A percentile compares a stretch with the other conserved stretches of the same genome.
Evolutionary conservation across 2,113 vertebrate genomes (phyloP).

Genomic region (Lepisosteus osseus): DNA sequence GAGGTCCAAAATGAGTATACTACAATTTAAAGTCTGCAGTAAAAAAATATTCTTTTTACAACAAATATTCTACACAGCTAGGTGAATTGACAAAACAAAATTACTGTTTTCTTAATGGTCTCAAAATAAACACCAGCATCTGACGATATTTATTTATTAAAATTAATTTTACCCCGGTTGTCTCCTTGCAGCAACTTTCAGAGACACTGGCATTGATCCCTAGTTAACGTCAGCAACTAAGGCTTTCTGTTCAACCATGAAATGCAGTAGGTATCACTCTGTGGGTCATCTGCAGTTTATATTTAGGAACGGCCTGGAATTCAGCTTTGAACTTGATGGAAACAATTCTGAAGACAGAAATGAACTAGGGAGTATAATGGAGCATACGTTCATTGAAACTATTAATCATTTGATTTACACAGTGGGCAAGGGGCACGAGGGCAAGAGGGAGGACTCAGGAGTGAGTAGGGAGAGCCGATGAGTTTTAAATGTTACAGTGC

Average conservation of each 20-base stretch:
- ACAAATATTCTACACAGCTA: too few relatives aligned
- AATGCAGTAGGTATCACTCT: slow-evolving; percentile 4
- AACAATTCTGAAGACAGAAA: slow-evolving; percentile 28
- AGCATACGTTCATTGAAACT: slow-evolving; percentile 23
- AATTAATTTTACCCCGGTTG: too few relatives aligned
- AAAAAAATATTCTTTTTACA: too few relatives aligned
- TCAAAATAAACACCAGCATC: too few relatives aligned
- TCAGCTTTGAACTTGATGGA: slow-evolving; percentile 32
- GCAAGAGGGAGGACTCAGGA: slow-evolving; percentile 23
- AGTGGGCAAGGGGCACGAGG: neutral
- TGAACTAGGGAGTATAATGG: slow-evolving; percentile 15
- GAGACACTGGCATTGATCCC: too few relatives aligned
- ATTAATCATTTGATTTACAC: slow-evolving; percentile 42
- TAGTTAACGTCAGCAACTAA: neutral
- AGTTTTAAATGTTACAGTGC: slow-evolving; percentile 36
- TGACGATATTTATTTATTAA: too few relatives aligned
- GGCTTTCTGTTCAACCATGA: slow-evolving; percentile 1
- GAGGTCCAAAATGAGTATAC: too few relatives aligned
- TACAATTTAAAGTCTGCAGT: too few relatives aligned
- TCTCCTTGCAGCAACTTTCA: too few relatives aligned
- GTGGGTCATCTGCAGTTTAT: slow-evolving; percentile 26
- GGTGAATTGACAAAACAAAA: too few relatives aligned
- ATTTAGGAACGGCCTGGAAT: slow-evolving; percentile 28
- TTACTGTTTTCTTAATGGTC: too few relatives aligned
- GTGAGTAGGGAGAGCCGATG: slow-evolving; percentile 23